Evolutionary conservation across 1,140 invertebrate genomes (phyloP), one percentile per base, ranked within the genome.

Genomic region (Drosophila quadrilineata): DNA sequence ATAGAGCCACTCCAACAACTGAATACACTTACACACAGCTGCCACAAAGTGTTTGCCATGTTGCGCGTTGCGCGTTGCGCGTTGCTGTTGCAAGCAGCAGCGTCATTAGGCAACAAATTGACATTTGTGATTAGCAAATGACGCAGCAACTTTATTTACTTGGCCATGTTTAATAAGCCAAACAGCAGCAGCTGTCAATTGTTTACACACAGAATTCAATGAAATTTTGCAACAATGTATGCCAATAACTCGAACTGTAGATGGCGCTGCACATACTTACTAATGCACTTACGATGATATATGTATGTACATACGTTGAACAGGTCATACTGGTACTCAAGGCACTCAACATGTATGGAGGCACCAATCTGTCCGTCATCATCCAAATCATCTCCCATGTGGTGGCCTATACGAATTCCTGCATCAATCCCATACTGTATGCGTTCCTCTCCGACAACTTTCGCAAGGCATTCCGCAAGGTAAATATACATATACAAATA

Each of bases 351-450:
- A 79, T 92, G 36, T 97, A 95, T 90, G 92, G 93, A 40, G 92
- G 90, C 1, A 89, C 92, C 6, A 91, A 93, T 74, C 91, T 92
- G 41, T 93, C 93, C 49, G 93, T 96, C 71, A 92, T 95, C 10
- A 90, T 94, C 3, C 95, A 97, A 90, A 96, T 98, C 63, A 93
- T 93, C 3, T 94, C 95, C 4, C 96, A 98, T 80, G 95, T 98
- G n/a, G 90, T 98, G 45, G 97, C 97, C 2, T 99, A 99, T 90
- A 96, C 95, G 89, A 98, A 98, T 91, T 96, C 95, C 66, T 98
- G 97, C 85, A 94, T 98, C 58, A 98, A 99, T 89, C 98, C 98
- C 0, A 95, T 99, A 59, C 92, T 99, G n/a, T 99, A 99, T 90
- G 97, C 96, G 0, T 96, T 96, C 76, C 90, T 96, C 0, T 96